Percentiles rank a stretch among this genome's conserved stretches.
Evolutionary conservation across 2,113 vertebrate species (phyloP).

Genomic region (Ceyx cyanopectus): DNA sequence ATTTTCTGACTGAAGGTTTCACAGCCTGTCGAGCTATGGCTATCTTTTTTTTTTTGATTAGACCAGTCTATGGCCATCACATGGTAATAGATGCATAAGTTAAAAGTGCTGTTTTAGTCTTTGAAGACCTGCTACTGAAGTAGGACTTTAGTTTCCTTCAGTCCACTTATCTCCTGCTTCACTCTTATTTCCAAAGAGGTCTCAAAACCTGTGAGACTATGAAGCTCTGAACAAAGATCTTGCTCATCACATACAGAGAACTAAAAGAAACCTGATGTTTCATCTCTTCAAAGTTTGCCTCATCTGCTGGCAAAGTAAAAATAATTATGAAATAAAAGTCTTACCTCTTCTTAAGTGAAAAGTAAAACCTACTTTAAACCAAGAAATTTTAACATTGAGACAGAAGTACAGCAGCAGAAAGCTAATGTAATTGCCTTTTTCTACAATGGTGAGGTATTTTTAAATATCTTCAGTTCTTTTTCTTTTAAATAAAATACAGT

Average conservation of each 20-base stretch:
- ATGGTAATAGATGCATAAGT: not conserved
- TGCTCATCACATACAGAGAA: not conserved
- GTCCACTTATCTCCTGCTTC: not conserved
- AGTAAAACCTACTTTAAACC: conserved; percentile 18
- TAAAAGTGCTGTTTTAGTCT: not conserved
- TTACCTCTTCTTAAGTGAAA: not conserved
- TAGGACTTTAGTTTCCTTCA: not conserved
- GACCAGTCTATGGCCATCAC: not conserved
- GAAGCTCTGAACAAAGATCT: not conserved
- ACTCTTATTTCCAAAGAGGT: not conserved
- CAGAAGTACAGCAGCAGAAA: conserved; percentile 8
- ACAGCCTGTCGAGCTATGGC: not conserved
- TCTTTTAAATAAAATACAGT: conserved; percentile 48
- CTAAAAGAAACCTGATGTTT: not conserved
- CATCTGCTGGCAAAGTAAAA: not conserved
- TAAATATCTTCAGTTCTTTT: conserved; percentile 42
- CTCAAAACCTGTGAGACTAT: not conserved
- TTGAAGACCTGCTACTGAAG: not conserved
- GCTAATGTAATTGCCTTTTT: conserved; percentile 25
- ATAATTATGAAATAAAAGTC: not conserved
- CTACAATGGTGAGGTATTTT: conserved; percentile 42
- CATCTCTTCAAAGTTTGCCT: not conserved
- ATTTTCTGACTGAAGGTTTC: not conserved
- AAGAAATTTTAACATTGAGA: not conserved
- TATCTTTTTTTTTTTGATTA: not conserved